Percentiles rank a stretch among this genome's conserved stretches.
Conservation (phyloP, 2,888 invertebrate species). For the Limenitis camilla region DNA sequence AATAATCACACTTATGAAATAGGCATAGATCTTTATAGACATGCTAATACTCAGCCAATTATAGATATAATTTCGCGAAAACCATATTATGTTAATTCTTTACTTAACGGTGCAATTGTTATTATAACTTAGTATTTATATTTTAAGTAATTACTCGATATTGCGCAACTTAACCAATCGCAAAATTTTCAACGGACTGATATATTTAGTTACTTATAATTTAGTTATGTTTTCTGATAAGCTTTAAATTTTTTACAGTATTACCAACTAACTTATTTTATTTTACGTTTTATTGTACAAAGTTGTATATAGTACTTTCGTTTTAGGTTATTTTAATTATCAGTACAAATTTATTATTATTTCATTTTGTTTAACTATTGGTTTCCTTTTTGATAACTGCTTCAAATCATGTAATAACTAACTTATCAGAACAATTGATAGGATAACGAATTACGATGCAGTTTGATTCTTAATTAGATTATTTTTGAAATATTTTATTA, state of each 20-base stretch:
- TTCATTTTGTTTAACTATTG: neutral
- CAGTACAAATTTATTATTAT: conserved; percentile 31
- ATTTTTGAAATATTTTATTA: no score
- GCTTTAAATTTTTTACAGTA: conserved; percentile 69
- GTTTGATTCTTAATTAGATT: no score
- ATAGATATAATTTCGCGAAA: no score
- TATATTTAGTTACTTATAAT: conserved; percentile 19
- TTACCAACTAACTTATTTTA: conserved; percentile 61
- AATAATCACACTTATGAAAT: no score
- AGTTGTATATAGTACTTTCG: conserved; percentile 60
- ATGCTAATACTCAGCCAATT: no score
- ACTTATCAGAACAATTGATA: no score
- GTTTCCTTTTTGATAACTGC: neutral
- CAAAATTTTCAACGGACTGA: conserved; percentile 14
- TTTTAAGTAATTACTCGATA: neutral
- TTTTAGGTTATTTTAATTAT: conserved; percentile 31
- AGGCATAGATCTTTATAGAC: neutral
- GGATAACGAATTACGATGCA: no score
- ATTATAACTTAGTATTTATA: neutral
- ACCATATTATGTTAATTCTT: neutral
- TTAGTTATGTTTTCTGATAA: conserved; percentile 36
- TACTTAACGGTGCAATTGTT: conserved; percentile 2
- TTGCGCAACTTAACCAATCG: conserved; percentile 4
- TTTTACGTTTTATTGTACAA: conserved; percentile 49
- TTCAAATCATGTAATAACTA: no score